Percentiles rank a stretch among this genome's conserved stretches.
These are phyloP conservation scores for Druceiella hillmani DNA, from an alignment of 2,888 invertebrate species.

Conservation along the genomic window DNA sequence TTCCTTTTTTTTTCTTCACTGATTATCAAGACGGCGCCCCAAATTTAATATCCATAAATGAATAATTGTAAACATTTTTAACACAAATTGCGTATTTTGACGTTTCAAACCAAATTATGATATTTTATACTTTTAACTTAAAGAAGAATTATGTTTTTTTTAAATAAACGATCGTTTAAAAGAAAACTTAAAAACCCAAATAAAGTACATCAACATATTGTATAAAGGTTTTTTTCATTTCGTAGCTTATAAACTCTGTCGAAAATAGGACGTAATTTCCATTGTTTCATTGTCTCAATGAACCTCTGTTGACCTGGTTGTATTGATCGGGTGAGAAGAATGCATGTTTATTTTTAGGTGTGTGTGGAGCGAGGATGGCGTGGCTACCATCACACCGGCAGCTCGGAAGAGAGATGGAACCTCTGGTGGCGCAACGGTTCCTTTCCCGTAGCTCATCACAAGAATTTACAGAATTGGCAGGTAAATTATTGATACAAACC, in stretches of 20 bases:
- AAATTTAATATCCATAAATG: too few species aligned
- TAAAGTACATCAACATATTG: too few species aligned
- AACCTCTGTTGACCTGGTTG: slow-evolving; percentile 5
- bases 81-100: too few species aligned
- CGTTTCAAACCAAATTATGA: too few species aligned
- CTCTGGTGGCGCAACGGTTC: slow-evolving; percentile 79
- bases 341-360: slow-evolving; percentile 44
- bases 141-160: too few species aligned
- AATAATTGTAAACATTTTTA: too few species aligned
- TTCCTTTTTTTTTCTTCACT: too few species aligned
- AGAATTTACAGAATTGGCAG: slow-evolving; percentile 66
- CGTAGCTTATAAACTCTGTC: not conserved
- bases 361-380: slow-evolving; percentile 77
- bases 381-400: slow-evolving; percentile 57
- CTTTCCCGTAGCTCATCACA: slow-evolving; percentile 64
- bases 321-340: slow-evolving; percentile 11
- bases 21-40: too few species aligned
- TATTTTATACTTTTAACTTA: too few species aligned
- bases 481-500: slow-evolving; percentile 31
- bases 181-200: too few species aligned
- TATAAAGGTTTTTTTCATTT: too few species aligned
- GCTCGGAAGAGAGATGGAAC: slow-evolving; percentile 68
- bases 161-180: too few species aligned
- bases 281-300: slow-evolving; percentile 5
- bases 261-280: not conserved